Evolutionary conservation across 1,140 invertebrate species (phyloP).

Genomic region (Pseudomyrmex flavicornis): DNA sequence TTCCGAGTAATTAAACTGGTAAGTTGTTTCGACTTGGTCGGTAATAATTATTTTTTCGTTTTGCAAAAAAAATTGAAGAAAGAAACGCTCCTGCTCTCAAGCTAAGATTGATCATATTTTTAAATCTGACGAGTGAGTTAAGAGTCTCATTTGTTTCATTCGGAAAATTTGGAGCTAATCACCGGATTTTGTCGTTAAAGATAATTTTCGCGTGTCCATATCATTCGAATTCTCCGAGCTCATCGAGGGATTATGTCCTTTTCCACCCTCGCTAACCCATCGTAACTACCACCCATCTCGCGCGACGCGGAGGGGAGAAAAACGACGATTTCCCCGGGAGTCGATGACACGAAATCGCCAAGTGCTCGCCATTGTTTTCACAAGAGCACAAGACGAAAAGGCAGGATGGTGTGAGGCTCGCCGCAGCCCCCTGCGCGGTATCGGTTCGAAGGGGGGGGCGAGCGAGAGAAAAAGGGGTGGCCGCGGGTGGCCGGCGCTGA

Average conservation of each 20-base stretch:
- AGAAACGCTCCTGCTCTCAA: background rate
- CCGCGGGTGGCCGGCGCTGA: constrained; percentile 29
- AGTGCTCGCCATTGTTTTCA: constrained; percentile 77
- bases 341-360: constrained; percentile 76
- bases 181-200: background rate
- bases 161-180: background rate
- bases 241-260: constrained; percentile 22
- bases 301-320: constrained; percentile 3
- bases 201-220: background rate
- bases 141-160: background rate
- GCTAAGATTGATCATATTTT: no score
- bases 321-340: constrained; percentile 65
- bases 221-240: background rate
- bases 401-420: constrained; percentile 7
- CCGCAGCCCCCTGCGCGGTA: constrained; percentile 49
- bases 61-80: background rate
- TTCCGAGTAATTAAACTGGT: constrained; percentile 15
- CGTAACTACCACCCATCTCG: constrained; percentile 42
- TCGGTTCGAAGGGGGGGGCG: constrained; percentile 53
- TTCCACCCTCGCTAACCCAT: constrained; percentile 15
- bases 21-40: background rate
- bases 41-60: no score
- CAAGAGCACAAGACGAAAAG: constrained; percentile 60
- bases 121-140: no score
- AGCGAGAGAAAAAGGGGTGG: constrained; percentile 1